Conservation (phyloP, 2,797 vertebrate genomes). For the Corythornis leucogaster region DNA sequence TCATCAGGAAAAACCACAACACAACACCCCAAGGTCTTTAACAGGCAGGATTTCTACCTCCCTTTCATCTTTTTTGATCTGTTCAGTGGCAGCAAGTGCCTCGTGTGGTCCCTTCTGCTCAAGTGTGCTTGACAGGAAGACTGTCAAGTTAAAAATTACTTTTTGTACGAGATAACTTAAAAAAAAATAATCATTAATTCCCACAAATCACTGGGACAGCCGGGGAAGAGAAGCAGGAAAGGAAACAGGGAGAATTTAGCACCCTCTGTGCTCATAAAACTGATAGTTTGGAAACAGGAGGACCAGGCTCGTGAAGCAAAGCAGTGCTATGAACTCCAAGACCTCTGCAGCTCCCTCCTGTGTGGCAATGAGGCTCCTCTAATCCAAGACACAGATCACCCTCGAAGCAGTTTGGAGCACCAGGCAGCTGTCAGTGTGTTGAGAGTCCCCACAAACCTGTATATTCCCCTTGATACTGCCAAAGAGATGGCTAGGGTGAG, state of each 20-base stretch:
- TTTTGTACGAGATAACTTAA: neutral
- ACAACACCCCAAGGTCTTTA: neutral
- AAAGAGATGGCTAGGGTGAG: neutral
- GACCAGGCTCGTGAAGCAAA: neutral
- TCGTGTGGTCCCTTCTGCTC: neutral
- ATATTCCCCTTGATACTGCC: neutral
- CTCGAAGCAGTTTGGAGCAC: fast-evolving
- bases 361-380: neutral
- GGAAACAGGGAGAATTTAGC: neutral
- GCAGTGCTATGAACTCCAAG: neutral
- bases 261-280: neutral
- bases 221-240: neutral
- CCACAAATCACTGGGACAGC: constrained; percentile 16
- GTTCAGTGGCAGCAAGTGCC: neutral
- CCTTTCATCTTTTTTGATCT: neutral
- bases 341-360: neutral
- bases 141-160: neutral
- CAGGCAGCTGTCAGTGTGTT: neutral
- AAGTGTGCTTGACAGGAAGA: neutral
- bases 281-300: neutral
- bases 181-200: constrained; percentile 47
- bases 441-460: neutral
- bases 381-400: neutral
- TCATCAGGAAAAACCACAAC: neutral
- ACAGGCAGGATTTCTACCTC: neutral